Conservation (phyloP, 2,797 vertebrate species). For the Myiotriccus ornatus region DNA sequence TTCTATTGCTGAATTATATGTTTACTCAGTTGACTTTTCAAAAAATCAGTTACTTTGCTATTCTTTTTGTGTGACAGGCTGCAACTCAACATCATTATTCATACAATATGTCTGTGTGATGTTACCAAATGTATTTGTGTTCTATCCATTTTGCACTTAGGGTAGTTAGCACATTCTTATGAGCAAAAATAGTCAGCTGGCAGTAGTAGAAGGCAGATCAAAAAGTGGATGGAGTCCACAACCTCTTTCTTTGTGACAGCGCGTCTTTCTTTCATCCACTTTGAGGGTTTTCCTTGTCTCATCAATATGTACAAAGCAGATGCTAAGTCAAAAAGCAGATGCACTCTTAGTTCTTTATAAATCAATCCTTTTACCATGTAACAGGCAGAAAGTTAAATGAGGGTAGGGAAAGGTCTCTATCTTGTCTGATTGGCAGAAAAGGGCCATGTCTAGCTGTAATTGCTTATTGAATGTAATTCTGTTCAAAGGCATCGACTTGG, state of each 20-base stretch:
- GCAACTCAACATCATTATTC: conserved; percentile 72
- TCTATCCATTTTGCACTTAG: conserved; percentile 69
- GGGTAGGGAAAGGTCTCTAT: conserved; percentile 1
- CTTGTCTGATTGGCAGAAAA: conserved; percentile 44
- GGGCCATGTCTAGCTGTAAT: conserved; percentile 32
- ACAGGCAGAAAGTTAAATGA: conserved; percentile 56
- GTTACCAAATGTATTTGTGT: conserved; percentile 73
- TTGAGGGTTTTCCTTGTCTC: conserved; percentile 27
- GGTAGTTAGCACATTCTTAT: conserved; percentile 65
- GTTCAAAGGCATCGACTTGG: conserved; percentile 47
- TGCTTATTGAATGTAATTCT: conserved; percentile 40
- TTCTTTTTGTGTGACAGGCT: conserved; percentile 67
- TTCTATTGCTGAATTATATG: conserved; percentile 44
- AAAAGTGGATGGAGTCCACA: conserved; percentile 51
- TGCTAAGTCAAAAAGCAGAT: conserved; percentile 60
- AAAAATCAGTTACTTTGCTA: conserved; percentile 63
- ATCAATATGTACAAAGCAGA: conserved; percentile 37
- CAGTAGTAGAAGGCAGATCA: conserved; percentile 64
- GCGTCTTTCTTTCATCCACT: conserved; percentile 44
- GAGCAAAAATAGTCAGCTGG: conserved; percentile 67
- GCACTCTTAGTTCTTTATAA: conserved; percentile 40
- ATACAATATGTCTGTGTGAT: conserved; percentile 56
- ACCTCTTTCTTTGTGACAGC: conserved; percentile 39
- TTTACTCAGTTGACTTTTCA: conserved; percentile 57
- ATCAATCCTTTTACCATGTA: conserved; percentile 59